Conservation (phyloP, 92 coral and sea anemone genomes). For the Actinostola sp. region DNA sequence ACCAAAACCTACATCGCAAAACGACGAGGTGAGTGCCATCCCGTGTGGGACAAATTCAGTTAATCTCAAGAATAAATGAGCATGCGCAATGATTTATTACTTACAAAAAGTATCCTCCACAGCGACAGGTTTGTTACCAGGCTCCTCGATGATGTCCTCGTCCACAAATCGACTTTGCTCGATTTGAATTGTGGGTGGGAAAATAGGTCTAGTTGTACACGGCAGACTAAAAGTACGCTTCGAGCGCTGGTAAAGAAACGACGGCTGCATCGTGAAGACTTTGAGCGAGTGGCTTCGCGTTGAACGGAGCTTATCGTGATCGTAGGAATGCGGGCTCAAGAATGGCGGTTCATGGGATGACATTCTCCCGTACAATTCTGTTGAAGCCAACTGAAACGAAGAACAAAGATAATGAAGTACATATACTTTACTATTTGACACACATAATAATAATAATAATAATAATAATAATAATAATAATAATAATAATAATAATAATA, state of each 20-base stretch:
- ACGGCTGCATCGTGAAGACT: constrained; percentile 35
- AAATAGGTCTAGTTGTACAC: constrained; percentile 36
- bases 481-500: too few species aligned
- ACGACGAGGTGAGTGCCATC: too few species aligned
- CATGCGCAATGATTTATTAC: background rate
- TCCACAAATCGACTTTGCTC: constrained; percentile 39
- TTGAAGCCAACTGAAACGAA: constrained; percentile 11
- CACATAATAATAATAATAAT: background rate
- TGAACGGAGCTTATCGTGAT: constrained; percentile 37
- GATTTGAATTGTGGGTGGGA: constrained; percentile 30
- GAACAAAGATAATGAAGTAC: background rate
- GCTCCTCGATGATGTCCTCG: constrained; percentile 32
- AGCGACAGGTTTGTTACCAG: constrained; percentile 3
- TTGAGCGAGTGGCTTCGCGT: constrained; percentile 41
- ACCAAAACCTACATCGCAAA: too few species aligned
- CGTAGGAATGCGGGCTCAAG: constrained; percentile 32
- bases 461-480: too few species aligned
- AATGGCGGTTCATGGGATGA: constrained; percentile 27
- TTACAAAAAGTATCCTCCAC: constrained; percentile 28
- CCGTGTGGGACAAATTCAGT: background rate
- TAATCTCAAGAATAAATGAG: background rate
- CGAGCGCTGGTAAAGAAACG: constrained; percentile 39
- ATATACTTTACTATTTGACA: background rate
- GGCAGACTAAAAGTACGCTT: constrained; percentile 45
- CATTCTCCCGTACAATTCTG: constrained; percentile 22